Conservation (phyloP, 35 echinoderm and acorn worm species). For the Chiridota heheva region DNA sequence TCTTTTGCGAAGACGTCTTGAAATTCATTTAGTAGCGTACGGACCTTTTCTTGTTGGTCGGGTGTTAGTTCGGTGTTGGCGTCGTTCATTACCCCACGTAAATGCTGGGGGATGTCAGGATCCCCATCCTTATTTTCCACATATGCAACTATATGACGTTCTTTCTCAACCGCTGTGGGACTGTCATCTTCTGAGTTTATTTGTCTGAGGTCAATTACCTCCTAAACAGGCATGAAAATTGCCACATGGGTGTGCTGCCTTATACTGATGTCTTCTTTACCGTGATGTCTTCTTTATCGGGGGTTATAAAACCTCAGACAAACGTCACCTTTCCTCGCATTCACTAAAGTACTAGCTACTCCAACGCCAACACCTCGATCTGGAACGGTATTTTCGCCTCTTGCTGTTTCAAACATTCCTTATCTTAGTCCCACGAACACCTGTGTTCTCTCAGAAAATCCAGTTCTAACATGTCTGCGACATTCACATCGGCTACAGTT, state of each 20-base stretch:
- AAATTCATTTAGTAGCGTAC: not conserved
- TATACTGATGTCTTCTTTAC: not conserved
- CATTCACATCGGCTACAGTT: too few species aligned
- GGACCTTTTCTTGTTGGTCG: not conserved
- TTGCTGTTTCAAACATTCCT: too few species aligned
- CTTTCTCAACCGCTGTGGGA: not conserved
- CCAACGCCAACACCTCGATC: too few species aligned
- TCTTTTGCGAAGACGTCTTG: constrained; percentile 11
- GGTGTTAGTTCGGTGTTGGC: not conserved
- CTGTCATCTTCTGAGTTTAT: not conserved
- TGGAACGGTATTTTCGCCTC: too few species aligned
- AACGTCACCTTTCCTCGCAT: not conserved
- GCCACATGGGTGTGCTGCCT: constrained; percentile 7
- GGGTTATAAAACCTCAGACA: not conserved
- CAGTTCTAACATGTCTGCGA: too few species aligned
- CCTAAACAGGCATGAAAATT: too few species aligned
- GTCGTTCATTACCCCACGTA: not conserved
- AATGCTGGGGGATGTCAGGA: not conserved
- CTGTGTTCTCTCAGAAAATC: too few species aligned
- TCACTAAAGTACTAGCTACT: not conserved
- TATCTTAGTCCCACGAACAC: too few species aligned
- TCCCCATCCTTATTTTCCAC: not conserved
- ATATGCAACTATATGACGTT: not conserved
- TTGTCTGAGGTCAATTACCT: not conserved
- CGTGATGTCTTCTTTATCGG: not conserved